Conservation (phyloP, 2,888 invertebrate species). For the Euphydryas editha region DNA sequence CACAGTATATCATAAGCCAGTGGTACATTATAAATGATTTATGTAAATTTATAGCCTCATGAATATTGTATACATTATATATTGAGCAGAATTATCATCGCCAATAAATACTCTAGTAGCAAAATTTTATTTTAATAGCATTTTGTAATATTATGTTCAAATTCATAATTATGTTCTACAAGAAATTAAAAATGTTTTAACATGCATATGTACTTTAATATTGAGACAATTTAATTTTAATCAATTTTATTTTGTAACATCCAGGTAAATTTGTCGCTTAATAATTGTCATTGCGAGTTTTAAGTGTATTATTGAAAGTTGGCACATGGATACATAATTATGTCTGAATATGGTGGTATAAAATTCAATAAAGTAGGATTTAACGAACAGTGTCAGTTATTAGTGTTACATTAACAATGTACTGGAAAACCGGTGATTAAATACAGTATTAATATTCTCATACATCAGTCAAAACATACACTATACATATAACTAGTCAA, state of each 20-base stretch:
- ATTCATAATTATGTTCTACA: background rate
- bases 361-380: background rate
- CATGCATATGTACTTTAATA: too few relatives aligned
- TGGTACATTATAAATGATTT: conserved; percentile 22
- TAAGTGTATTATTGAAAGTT: background rate
- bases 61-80: conserved; percentile 25
- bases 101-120: conserved; percentile 25
- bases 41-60: conserved; percentile 33
- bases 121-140: conserved; percentile 7
- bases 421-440: conserved; percentile 7
- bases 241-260: background rate
- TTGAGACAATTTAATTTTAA: background rate
- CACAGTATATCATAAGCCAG: conserved; percentile 31
- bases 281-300: background rate
- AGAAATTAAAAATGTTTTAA: background rate
- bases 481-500: conserved; percentile 14
- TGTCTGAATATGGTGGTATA: background rate
- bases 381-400: background rate
- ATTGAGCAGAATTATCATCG: conserved; percentile 37
- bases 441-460: conserved; percentile 4
- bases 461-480: conserved; percentile 17
- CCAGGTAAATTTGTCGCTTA: background rate
- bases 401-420: conserved; percentile 10
- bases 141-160: background rate
- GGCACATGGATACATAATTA: background rate